phyloP scores from a whole-genome alignment of 1,140 invertebrate species.

The Tetraneura akinire region DNA sequence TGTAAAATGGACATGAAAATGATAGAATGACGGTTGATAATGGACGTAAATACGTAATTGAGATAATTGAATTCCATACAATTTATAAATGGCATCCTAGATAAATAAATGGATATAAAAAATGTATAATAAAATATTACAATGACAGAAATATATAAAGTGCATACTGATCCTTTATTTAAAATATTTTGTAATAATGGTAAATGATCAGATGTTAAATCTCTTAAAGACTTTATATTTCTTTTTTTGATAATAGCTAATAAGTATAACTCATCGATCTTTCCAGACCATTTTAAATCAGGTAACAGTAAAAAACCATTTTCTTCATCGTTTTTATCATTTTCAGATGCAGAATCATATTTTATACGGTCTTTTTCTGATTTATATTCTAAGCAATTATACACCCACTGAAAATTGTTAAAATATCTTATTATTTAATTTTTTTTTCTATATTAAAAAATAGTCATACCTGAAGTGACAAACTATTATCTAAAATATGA shows the following conservation, averaged over 20 bases:
- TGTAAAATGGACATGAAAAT: conserved; percentile 94
- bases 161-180: conserved; percentile 69
- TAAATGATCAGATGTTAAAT: conserved; percentile 76
- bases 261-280: conserved; percentile 76
- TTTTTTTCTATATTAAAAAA: background rate
- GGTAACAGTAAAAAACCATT: conserved; percentile 86
- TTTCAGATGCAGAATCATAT: conserved; percentile 58
- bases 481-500: conserved; percentile 70
- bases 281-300: conserved; percentile 92
- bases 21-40: conserved; percentile 96
- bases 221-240: conserved; percentile 79
- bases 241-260: conserved; percentile 76
- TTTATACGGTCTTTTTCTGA: conserved; percentile 85
- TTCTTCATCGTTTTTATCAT: conserved; percentile 75
- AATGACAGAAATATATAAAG: background rate
- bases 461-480: conserved; percentile 72
- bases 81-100: conserved; percentile 74
- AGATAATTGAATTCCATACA: conserved; percentile 71
- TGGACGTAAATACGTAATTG: conserved; percentile 87
- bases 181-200: conserved; percentile 81
- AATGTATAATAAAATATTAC: too few species aligned
- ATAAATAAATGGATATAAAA: conserved; percentile 53
- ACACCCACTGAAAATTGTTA: conserved; percentile 77
- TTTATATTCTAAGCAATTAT: conserved; percentile 91
- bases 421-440: background rate